Conservation (phyloP, 2,888 invertebrate species). For the Ochlodes sylvanus region DNA sequence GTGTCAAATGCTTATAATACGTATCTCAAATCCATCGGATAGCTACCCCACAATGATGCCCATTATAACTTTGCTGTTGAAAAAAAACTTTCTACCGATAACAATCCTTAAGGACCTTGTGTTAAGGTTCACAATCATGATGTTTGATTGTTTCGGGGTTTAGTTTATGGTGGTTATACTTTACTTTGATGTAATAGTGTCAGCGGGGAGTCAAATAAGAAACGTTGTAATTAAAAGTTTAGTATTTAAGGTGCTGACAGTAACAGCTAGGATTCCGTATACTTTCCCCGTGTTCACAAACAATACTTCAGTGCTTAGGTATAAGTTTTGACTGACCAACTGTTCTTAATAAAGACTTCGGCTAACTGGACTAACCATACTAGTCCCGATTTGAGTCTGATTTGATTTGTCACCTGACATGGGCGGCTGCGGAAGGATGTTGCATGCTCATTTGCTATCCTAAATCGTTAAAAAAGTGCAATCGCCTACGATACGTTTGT, state of each 20-base stretch:
- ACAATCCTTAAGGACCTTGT: not conserved
- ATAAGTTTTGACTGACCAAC: too few relatives aligned
- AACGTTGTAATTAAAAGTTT: constrained; percentile 57
- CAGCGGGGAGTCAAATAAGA: constrained; percentile 61
- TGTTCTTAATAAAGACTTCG: too few relatives aligned
- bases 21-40: constrained; percentile 66
- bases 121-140: not conserved
- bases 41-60: constrained; percentile 54
- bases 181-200: constrained; percentile 66
- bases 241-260: constrained; percentile 20
- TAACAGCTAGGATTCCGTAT: too few relatives aligned
- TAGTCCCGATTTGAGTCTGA: too few relatives aligned
- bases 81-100: not conserved
- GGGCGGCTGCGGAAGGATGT: too few relatives aligned
- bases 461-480: too few relatives aligned
- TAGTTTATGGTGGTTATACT: constrained; percentile 13
- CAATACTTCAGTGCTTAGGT: too few relatives aligned
- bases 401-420: too few relatives aligned
- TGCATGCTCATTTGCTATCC: too few relatives aligned
- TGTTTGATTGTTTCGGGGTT: not conserved
- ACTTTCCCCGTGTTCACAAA: too few relatives aligned
- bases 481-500: too few relatives aligned
- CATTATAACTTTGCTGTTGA: not conserved
- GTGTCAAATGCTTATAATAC: constrained; percentile 69
- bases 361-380: too few relatives aligned